Base-by-base conservation (phyloP, 2,797 vertebrate genomes). In the Myotis findleyi region DNA sequence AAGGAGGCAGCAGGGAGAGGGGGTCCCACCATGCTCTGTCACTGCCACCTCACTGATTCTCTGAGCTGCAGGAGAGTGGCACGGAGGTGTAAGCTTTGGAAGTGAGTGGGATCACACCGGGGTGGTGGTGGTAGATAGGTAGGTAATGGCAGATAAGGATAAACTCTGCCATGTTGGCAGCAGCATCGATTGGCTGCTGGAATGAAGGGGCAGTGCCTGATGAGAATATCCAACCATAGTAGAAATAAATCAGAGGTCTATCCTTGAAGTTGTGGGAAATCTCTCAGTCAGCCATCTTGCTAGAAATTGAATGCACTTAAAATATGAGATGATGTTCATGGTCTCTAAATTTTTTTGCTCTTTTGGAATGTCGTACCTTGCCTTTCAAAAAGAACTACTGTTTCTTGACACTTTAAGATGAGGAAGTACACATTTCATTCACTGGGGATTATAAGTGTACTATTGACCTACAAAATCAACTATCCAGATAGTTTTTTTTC, bases 251-350 rank as follows among this genome's bases (percentile, higher is more conserved):
- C 41, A 71, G 55, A 87, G 9, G 14, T 55, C 44, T 88, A 49
- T 75, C 57, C 23, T 72, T 64, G 30, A 84, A 80, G 33, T 84
- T 20, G 14, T 53, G 27, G 41, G 36, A 83, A 55, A 53, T 55
- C 16, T 62, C 20, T 66, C 33, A 66, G 53, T 57, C n/a, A 87
- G 0, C 10, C 30, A 7, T 68, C 18, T 41, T 49, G 47, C 23
- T 91, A 36, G 33, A 73, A 91, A 13, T 57, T 76, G 47, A 84
- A 91, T 27, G 21, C 7, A 49, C 64, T 87, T 44, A 75, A 68
- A 87, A 88, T 79, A 36, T 64, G 16, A 51, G 66, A 11, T 38
- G 41, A 44, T 44, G 4, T 69, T 18, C 12, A 4, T 64, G 21
- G 25, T 71, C 41, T 51, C 9, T 81, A 30, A 41, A 51, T 38